These are phyloP conservation scores for Epirrhoe tristata DNA, from an alignment of 2,888 invertebrate genomes.

Conservation along the genomic window DNA sequence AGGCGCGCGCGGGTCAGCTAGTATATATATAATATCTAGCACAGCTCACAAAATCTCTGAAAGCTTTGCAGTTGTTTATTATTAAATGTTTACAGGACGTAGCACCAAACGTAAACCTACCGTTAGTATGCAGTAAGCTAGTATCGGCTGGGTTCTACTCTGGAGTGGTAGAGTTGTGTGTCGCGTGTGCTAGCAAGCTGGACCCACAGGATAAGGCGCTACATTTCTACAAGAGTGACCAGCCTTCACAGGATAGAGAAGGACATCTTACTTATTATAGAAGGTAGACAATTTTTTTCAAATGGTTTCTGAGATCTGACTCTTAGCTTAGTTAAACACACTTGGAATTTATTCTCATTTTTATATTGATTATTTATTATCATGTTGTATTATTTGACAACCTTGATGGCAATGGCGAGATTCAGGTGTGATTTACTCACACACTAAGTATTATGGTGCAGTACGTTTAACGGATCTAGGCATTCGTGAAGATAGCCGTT, in stretches of 20 bases:
- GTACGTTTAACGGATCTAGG: too few species aligned
- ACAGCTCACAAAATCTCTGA: too few species aligned
- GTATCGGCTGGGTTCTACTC: conserved; percentile 92
- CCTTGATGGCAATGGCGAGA: too few species aligned
- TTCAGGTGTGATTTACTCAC: too few species aligned
- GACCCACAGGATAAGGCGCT: conserved; percentile 95
- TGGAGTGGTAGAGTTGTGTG: conserved; percentile 95
- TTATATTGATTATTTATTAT: too few species aligned
- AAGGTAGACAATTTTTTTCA: conserved; percentile 68
- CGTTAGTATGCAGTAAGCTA: conserved; percentile 94
- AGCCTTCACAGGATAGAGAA: conserved; percentile 93
- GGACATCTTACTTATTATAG: conserved; percentile 90
- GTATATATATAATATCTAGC: too few species aligned
- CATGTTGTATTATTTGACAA: too few species aligned
- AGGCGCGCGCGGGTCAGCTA: too few species aligned
- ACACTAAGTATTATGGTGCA: too few species aligned
- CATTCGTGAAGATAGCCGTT: too few species aligned
- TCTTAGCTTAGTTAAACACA: too few species aligned
- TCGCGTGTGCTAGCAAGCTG: conserved; percentile 93
- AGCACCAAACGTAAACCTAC: conserved; percentile 93
- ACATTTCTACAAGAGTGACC: conserved; percentile 94
- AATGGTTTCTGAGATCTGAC: neutral
- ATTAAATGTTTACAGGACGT: conserved; percentile 83
- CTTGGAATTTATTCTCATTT: too few species aligned
- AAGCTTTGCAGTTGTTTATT: neutral